Conservation (phyloP, 1,140 invertebrate genomes). For the Drosophila obscura region DNA sequence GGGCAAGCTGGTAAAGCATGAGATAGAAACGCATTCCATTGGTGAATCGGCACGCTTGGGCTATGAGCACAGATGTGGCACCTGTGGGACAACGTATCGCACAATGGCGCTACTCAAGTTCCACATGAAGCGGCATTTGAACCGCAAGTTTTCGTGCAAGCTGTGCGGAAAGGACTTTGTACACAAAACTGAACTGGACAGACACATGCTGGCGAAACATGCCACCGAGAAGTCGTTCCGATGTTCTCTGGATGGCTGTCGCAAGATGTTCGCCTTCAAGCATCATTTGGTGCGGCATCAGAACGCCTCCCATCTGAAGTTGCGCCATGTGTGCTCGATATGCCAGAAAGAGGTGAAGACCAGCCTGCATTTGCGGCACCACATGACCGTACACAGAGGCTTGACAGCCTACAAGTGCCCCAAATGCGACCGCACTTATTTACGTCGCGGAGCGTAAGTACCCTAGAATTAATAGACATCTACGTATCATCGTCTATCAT, state of each 20-base stretch:
- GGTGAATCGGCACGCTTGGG: constrained; percentile 17
- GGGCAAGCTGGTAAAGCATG: constrained; percentile 58
- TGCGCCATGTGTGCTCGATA: constrained; percentile 42
- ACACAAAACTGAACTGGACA: constrained; percentile 42
- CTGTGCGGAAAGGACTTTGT: constrained; percentile 52
- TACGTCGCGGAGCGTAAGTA: constrained; percentile 60
- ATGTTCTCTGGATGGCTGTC: constrained; percentile 55
- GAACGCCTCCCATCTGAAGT: constrained; percentile 52
- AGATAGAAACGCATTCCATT: constrained; percentile 50
- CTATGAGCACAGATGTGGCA: constrained; percentile 54
- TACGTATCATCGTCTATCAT: too few species aligned
- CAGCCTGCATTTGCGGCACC: constrained; percentile 40
- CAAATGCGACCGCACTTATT: constrained; percentile 56
- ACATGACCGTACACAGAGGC: constrained; percentile 46
- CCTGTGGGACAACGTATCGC: constrained; percentile 55
- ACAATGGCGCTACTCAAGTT: constrained; percentile 63
- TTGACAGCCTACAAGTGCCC: constrained; percentile 55
- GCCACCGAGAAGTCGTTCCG: constrained; percentile 31
- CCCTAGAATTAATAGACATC: neutral
- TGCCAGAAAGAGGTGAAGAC: constrained; percentile 52
- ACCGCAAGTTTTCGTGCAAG: constrained; percentile 42
- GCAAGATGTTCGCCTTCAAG: constrained; percentile 66
- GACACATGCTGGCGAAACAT: constrained; percentile 44
- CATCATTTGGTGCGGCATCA: constrained; percentile 73
- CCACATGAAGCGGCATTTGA: constrained; percentile 67